Base-by-base conservation (phyloP, 2,113 vertebrate species). In the Conger conger region DNA sequence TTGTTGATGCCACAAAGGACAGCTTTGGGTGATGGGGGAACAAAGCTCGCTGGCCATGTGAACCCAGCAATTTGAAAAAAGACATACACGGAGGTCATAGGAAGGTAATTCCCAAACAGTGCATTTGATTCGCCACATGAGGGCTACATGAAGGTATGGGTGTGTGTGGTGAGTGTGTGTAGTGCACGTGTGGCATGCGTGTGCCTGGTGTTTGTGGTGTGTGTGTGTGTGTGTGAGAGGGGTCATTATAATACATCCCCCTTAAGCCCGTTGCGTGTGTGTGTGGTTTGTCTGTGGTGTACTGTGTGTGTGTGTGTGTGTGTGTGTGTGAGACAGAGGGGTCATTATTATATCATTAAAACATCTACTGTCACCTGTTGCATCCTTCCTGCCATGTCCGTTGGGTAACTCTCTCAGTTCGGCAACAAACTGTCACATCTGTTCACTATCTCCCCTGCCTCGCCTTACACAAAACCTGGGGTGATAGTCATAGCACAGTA, bases 301-400 rank as follows among this genome's bases (percentile, higher is more conserved):
- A 2, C 13, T 15, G 35, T 42, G 37, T 16, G 37, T 68, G 60
- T 27, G 38, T 7, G 79, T 45, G 20, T 36, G 23, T 40, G 36
- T 45, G 38, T 23, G 40, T 73, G 68, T n/a, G 79, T 13, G 79
- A 17, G 23, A 18, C 38, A 42, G 42, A 40, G 42, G 11, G 38
- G 37, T 27, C 40, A 50, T 9, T 80, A 27, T n/a, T n/a, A n/a
- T n/a, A n/a, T n/a, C n/a, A n/a, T n/a, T 45, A 45, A 80, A 50
- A 50, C 42, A 80, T 80, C 40, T 37, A 17, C 78, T 79, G 36
- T 36, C 40, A 42, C 13, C 37, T 16, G 40, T 38, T 23, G 42
- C 20, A 30, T 80, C 79, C n/a, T 80, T 80, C 79, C 79, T 80
- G 40, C 79, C 57, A 18, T 63, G 57, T 63, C 57, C 8, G 20